A percentile compares a stretch with the other conserved stretches of the same genome.
Evolutionary conservation across 1,140 invertebrate genomes (phyloP).

Genomic region (Bombus sylvicola): DNA sequence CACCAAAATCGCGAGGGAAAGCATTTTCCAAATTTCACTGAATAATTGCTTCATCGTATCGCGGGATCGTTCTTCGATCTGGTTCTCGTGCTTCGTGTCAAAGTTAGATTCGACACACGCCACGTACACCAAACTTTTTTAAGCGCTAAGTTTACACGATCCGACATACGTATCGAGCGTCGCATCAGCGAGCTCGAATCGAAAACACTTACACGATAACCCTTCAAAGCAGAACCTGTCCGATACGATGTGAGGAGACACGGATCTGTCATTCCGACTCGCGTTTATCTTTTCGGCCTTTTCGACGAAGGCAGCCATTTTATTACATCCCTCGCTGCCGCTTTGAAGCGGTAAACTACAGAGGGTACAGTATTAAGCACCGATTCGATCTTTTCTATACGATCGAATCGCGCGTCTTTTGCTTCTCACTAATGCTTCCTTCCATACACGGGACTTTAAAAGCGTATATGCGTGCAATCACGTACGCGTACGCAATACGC

Average conservation of each 20-base stretch:
- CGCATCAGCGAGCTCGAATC: background rate
- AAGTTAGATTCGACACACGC: background rate
- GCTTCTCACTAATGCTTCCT: constrained; percentile 60
- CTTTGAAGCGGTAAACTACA: constrained; percentile 13
- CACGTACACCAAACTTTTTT: background rate
- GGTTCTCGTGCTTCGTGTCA: constrained; percentile 37
- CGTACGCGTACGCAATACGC: background rate
- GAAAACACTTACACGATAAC: background rate
- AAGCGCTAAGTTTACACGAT: constrained; percentile 15
- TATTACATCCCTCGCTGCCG: constrained; percentile 57
- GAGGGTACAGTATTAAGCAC: constrained; percentile 60
- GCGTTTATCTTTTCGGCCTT: constrained; percentile 40
- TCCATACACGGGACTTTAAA: constrained; percentile 38
- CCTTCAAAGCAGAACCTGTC: background rate
- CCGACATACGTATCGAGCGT: background rate
- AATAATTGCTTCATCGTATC: constrained; percentile 33
- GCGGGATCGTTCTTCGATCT: constrained; percentile 38
- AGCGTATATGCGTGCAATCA: background rate
- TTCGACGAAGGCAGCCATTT: constrained; percentile 62
- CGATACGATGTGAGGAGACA: background rate
- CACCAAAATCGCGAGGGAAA: constrained; percentile 58
- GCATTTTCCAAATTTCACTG: background rate
- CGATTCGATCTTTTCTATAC: constrained; percentile 35
- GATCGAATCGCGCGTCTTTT: constrained; percentile 43
- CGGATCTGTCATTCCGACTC: background rate